Evolutionary conservation across 2,113 vertebrate genomes (phyloP), one percentile per base, ranked within the genome.

Genomic region (Nycticryphes semicollaris): DNA sequence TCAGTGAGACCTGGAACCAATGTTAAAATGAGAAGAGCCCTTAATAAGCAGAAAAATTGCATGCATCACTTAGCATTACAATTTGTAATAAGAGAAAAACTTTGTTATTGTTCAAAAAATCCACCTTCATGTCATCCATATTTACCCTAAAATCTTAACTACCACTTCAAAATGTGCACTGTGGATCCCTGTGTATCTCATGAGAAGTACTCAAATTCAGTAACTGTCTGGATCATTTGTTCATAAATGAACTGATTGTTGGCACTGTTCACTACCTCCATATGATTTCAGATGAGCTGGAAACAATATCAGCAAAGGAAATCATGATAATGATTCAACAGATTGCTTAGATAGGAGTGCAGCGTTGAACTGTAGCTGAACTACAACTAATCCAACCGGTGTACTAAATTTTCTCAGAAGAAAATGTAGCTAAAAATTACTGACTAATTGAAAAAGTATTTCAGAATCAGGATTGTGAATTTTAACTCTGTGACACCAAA

Each of bases 231-330:
- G 4, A 57, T 75, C 8, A 28, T 50, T 74, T 69, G 11, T 66
- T 91, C 0, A 0, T 75, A 80, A 54, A n/a, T 57, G 75, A 87
- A 20, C 21, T 39, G 39, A 21, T 39, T 17, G 23, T 43, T 0
- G 1, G 43, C 0, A 0, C 19, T 84, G 28, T 87, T 72, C 1
- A 1, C 13, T 89, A 9, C n/a, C 25, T 93, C 43, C 19, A 2
- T 77, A 14, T 56, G 80, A 64, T 70, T 92, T 96, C 76, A 82
- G 53, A 62, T 62, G 64, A 93, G 56, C 83, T 96, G 85, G 83
- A 87, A 92, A 48, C 5, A 81, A 20, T 47, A 48, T 30, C 48
- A 48, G 33, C 2, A 30, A 81, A 81, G 5, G 41, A 62, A 84
- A 60, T 67, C 3, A 72, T n/a, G 27, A 31, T 64, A 84, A 60